Percentiles rank a stretch among this genome's conserved stretches.
Conservation (phyloP, 2,888 invertebrate species). For the Criorhina ranunculi region DNA sequence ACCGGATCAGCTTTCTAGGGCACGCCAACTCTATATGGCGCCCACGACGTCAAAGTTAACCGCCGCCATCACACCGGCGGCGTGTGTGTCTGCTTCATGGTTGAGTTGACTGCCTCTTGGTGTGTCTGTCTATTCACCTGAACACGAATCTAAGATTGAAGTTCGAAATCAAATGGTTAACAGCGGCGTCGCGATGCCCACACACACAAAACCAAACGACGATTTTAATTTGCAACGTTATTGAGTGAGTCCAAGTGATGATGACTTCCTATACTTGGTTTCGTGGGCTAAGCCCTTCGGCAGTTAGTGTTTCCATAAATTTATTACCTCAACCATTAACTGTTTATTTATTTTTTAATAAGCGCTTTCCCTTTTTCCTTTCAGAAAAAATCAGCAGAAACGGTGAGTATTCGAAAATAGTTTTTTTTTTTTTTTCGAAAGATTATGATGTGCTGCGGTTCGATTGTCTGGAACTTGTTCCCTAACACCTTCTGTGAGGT, state of each 20-base stretch:
- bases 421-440: too few species aligned
- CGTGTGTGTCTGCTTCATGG: constrained; percentile 21
- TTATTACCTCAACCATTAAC: not conserved
- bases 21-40: constrained; percentile 54
- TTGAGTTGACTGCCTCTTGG: constrained; percentile 21
- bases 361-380: constrained; percentile 27
- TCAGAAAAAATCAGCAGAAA: constrained; percentile 43
- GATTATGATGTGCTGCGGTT: constrained; percentile 9
- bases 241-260: not conserved
- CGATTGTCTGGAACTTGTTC: constrained; percentile 10
- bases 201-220: constrained; percentile 5
- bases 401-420: constrained; percentile 40
- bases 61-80: constrained; percentile 35
- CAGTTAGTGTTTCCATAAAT: constrained; percentile 33
- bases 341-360: constrained; percentile 35
- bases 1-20: constrained; percentile 67
- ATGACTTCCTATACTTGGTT: not conserved
- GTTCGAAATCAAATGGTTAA: constrained; percentile 12
- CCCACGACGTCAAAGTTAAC: constrained; percentile 62
- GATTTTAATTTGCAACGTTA: constrained; percentile 20
- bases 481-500: constrained; percentile 28
- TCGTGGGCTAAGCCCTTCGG: not conserved
- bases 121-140: constrained; percentile 45
- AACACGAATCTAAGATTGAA: constrained; percentile 23
- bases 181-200: constrained; percentile 12